Evolutionary conservation across 2,113 vertebrate genomes (phyloP), one percentile per base, ranked within the genome.

Genomic region (Nibea coibor): DNA sequence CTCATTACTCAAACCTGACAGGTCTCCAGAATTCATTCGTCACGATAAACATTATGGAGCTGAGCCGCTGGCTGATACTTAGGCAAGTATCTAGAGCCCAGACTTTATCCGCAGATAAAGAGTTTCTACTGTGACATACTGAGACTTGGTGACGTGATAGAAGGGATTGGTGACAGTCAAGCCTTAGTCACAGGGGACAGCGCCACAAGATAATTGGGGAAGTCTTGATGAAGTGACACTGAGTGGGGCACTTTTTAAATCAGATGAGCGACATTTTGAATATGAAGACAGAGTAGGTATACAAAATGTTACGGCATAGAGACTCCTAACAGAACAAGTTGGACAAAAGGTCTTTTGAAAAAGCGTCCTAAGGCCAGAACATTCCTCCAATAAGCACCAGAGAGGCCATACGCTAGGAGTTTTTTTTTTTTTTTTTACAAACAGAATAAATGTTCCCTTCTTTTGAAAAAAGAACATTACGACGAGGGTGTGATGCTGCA

Each of bases 321-420:
- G 43, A 14, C 11, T 45, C 43, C 43, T 45, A 45, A 45, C 35
- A 39, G 35, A 39, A 39, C 20, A 57, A 47, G 58, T 19, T 35
- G 68, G 45, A 81, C 62, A 79, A 74, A 56, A 57, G 35, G 15
- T 58, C 65, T 65, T 84, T 75, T 83, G 63, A 87, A 86, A 53
- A 74, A 19, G 24, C 42, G n/a, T 64, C 87, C 76, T 74, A 4
- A 72, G 51, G 79, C 69, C 0, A n/a, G 74, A 20, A 57, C 50
- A 75, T 22, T 80, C 53, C 67, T 45, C 19, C 11, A 69, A 57
- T 10, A 82, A 78, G 50, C 58, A 68, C 1, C 0, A 14, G 17
- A 28, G 64, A 82, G 50, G 64, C 28, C 35, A 67, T 31, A 65
- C 17, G 69, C 42, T 22, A 11, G 42, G 28, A 74, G 53, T 71